A percentile compares a stretch with the other conserved stretches of the same genome.
phyloP scores from a whole-genome alignment of 2,113 vertebrate genomes.

The Ceyx cyanopectus region DNA sequence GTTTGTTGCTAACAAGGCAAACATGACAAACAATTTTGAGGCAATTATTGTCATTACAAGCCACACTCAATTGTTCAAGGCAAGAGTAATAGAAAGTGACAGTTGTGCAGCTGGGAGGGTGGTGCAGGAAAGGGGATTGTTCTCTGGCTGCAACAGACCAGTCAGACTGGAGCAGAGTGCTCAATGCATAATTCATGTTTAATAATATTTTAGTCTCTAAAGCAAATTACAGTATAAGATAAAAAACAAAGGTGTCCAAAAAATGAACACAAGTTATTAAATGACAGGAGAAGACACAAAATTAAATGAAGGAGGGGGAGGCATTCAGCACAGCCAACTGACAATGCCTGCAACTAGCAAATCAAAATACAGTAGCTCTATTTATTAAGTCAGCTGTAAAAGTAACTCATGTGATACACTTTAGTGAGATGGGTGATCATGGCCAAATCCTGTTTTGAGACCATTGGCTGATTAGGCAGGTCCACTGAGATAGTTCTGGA shows the following conservation, averaged over 20 bases:
- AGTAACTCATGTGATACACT: neutral
- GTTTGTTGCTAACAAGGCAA: constrained; percentile 71
- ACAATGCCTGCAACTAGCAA: neutral
- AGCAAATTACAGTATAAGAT: constrained; percentile 32
- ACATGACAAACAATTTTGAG: constrained; percentile 73
- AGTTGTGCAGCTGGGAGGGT: constrained; percentile 68
- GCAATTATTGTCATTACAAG: constrained; percentile 74
- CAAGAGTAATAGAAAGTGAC: constrained; percentile 64
- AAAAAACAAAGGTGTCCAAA: constrained; percentile 8
- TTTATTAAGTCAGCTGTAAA: neutral
- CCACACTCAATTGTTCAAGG: constrained; percentile 62
- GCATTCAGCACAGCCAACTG: neutral
- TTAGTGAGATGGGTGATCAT: neutral
- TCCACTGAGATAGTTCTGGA: neutral
- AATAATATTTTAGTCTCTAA: constrained; percentile 52
- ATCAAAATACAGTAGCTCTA: neutral
- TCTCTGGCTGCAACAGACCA: constrained; percentile 24
- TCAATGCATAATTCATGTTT: constrained; percentile 65
- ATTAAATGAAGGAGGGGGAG: neutral
- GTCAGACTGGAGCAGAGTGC: constrained; percentile 14
- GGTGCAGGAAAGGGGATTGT: constrained; percentile 5
- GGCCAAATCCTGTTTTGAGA: neutral
- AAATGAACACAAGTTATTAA: neutral
- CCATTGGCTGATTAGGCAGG: neutral
- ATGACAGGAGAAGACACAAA: neutral